A percentile compares a stretch with the other conserved stretches of the same genome.
phyloP scores from a whole-genome alignment of 1,140 invertebrate genomes.

The Epicauta chinensis region DNA sequence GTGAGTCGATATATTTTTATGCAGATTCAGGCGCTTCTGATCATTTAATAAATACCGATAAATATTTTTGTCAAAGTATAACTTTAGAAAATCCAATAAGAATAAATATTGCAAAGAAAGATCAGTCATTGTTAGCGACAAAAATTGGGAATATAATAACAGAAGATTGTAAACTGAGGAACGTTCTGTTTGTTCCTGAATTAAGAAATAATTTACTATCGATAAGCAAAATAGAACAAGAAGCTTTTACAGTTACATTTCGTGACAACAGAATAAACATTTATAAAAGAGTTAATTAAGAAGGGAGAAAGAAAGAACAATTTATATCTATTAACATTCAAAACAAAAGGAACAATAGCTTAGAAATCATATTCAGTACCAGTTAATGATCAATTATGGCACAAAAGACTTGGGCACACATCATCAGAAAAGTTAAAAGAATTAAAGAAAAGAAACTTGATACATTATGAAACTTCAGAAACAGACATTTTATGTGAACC shows the following conservation, averaged over 20 bases:
- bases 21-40: neutral
- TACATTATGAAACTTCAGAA: neutral
- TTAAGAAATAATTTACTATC: slow-evolving; percentile 3
- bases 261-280: neutral
- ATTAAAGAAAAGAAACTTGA: slow-evolving; percentile 14
- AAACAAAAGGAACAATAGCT: neutral
- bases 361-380: neutral
- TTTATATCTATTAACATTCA: slow-evolving; percentile 9
- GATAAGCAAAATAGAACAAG: slow-evolving; percentile 13
- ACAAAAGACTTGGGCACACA: neutral
- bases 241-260: neutral
- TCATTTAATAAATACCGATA: neutral
- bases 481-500: slow-evolving; percentile 37
- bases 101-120: neutral
- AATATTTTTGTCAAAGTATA: slow-evolving; percentile 1
- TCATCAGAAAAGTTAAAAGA: neutral
- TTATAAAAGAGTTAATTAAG: neutral
- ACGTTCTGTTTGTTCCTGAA: slow-evolving; percentile 1
- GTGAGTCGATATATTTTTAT: neutral
- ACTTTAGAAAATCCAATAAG: neutral
- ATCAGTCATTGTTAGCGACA: slow-evolving; percentile 2
- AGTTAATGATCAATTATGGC: neutral
- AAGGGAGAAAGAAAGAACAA: neutral
- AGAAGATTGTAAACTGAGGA: neutral
- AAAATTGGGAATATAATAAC: slow-evolving; percentile 27